These are phyloP conservation scores for Oligia latruncula DNA, from an alignment of 2,888 invertebrate genomes.

Conservation along the genomic window DNA sequence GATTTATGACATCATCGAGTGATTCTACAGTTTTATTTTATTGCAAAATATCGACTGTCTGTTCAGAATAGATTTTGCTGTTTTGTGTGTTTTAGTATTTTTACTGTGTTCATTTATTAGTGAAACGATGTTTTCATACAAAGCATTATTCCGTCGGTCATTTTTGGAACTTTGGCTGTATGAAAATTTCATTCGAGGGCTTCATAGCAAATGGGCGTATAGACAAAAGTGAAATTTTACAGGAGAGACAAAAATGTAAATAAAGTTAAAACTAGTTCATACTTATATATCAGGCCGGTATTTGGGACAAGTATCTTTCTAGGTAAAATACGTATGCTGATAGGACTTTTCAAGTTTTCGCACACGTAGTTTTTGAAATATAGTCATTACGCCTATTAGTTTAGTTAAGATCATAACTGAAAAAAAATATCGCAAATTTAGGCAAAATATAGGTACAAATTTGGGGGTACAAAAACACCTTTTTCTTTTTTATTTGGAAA, in stretches of 20 bases:
- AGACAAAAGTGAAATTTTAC: not conserved
- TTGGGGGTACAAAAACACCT: not conserved
- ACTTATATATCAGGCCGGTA: not conserved
- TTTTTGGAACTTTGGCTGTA: conserved; percentile 3
- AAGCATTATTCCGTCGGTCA: conserved; percentile 6
- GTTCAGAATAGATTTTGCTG: conserved; percentile 26
- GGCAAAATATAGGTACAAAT: not conserved
- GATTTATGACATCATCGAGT: conserved; percentile 43
- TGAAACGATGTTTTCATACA: conserved; percentile 29
- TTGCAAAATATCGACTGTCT: conserved; percentile 43
- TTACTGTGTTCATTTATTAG: conserved; percentile 40
- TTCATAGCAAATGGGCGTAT: not conserved
- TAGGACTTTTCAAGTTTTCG: not conserved
- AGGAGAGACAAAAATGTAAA: not conserved
- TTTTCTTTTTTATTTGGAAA: not conserved
- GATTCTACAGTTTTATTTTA: conserved; percentile 40
- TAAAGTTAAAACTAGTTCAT: not conserved
- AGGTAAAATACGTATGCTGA: not conserved
- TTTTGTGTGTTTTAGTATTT: conserved; percentile 45
- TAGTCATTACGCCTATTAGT: not conserved
- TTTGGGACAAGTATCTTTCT: not conserved
- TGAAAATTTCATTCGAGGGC: not conserved
- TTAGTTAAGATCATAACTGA: not conserved
- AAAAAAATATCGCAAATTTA: not conserved
- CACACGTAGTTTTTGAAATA: not conserved